Evolutionary conservation across 2,113 vertebrate species (phyloP), one percentile per base, ranked within the genome.

Genomic region (Choloepus hoffmanni): DNA sequence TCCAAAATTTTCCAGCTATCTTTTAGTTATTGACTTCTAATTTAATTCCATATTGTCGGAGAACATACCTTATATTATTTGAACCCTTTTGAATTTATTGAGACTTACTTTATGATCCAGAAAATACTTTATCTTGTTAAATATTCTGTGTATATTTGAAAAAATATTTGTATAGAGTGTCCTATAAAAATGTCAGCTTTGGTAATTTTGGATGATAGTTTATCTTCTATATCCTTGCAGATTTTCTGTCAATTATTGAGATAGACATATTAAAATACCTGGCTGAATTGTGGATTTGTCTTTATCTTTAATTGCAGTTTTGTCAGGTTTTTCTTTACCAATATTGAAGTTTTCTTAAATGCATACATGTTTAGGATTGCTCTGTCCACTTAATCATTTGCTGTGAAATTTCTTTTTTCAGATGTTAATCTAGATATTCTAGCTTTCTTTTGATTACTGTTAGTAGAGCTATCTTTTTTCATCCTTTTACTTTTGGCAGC

Each of bases 81-180:
- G 43, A 83, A 63, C 83, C 86, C 1, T n/a, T 91, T 91, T 77
- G 73, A 65, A 67, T 63, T 40, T 62, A 76, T 63, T 96, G 67
- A 84, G 77, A 78, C 14, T 24, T 53, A 36, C 40, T 48, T 67
- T 18, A 40, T 70, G 36, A 28, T 62, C 23, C 45, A 77, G 4
- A 89, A 55, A 40, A 58, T 26, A 36, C 2, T 79, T 8, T 94
- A 12, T 36, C 18, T 68, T 30, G 26, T 53, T 63, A 48, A 82
- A 87, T 77, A 3, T 58, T 78, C 16, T 79, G 5, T 12, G 13
- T 55, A 11, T 72, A 28, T 8, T 58, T 65, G 28, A 28, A 84
- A 88, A 60, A 24, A 89, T 68, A 82, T 60, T 60, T 33, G 26
- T 12, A 2, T 33, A 3, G 1, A 7, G 7, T 68, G 0, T 55